Base-by-base conservation (phyloP, 2,888 invertebrate species). In the Siphonodentalium dalli region DNA sequence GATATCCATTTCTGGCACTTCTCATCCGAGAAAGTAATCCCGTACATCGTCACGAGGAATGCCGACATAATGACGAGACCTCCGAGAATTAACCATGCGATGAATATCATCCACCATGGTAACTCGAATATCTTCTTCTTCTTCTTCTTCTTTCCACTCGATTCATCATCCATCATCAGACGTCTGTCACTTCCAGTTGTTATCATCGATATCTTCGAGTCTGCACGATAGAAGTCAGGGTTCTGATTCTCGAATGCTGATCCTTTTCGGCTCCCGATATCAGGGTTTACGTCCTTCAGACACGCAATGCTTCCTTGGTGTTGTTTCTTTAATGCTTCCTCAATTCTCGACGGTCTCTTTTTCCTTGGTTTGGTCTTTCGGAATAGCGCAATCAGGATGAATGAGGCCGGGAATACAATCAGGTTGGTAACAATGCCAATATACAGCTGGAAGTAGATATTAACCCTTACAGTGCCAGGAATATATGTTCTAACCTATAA, bases 1-100 rank as follows among this genome's bases (percentile, higher is more conserved):
- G 83, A 77, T 8, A 85, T 78, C 84, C 84, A 85, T 61, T 84
- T 81, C 45, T 77, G 75, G 37, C 80, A 79, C 55, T 82, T 83
- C 5, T 73, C 74, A 54, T 85, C 83, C 13, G 82, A 82, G 67
- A 84, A 85, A 65, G 66, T 68, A 44, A 85, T 79, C 3, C 82
- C 84, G 61, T 83, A 84, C 50, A 82, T 79, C 48, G 79, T 80
- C 26, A 83, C 81, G 66, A 85, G 81, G 49, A 82, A 75, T 2
- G 77, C 73, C 0, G 81, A 78, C 1, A 74, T 73, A 1, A 75
- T 48, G 3, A 83, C 80, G 1, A 77, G 69, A 2, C 77, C 13
- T 58, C 80, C 68, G 11, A 83, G 75, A 18, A 85, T 47, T 2
- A 80, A 54, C 84, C 85, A 85, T 27, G 81, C 83, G 21, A 85